Evolutionary conservation across 2,888 invertebrate genomes (phyloP), one percentile per base, ranked within the genome.

Genomic region (Drosophila longiperda): DNA sequence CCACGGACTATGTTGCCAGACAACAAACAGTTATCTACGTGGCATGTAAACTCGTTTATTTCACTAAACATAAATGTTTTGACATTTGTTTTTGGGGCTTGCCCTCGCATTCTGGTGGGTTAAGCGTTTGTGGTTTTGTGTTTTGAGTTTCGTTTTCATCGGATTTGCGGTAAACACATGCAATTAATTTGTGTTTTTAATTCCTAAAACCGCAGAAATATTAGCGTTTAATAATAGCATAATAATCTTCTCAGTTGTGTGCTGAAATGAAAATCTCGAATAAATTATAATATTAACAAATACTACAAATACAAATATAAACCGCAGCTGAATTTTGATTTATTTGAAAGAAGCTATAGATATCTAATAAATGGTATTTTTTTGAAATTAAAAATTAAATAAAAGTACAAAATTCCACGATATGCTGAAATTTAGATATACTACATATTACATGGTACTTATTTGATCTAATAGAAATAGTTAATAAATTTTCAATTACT

Each of bases 161-260:
- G 50, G 73, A 76, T 87, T 87, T 82, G 83, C 72, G 82, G 66
- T 82, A 84, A 84, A 87, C 85, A 82, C 74, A 61, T 71, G 77
- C 87, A 87, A 87, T 85, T 89, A 89, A 84, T 82, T 83, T 67
- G 55, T 57, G 66, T 62, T 87, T 81, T 81, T 72, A 62, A 86
- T 67, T 20, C 50, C 9, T 20, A 40, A 17, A 33, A 23, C 29
- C 9, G 36, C 36, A 11, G 7, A 11, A 55, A 34, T 55, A 29
- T 49, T 9, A 55, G 20, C 45, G 45, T 11, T 50, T 59, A 75
- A 49, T 50, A 12, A 54, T 38, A 15, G 32, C 42, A 12, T 23
- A 12, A 12, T 20, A 36, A 40, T 32, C 32, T 23, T 17, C 17
- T n/a, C 17, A 20, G 15, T 11, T 9, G 17, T 34, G 1, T 8